Evolutionary conservation across 2,113 vertebrate species (phyloP), one percentile per base, ranked within the genome.

Genomic region (Suncus etruscus): DNA sequence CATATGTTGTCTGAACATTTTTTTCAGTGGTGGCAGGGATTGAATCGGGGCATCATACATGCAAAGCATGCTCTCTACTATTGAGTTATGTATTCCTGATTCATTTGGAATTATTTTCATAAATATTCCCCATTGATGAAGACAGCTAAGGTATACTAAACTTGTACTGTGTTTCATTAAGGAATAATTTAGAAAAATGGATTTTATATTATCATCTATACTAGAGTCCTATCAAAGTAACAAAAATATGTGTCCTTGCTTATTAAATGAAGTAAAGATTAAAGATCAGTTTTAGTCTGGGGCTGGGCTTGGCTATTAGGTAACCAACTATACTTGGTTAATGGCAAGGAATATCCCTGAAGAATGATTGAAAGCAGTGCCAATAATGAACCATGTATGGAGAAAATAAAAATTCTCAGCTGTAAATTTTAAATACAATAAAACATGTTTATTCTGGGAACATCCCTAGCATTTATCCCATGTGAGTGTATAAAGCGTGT

Each of bases 31-130:
- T 61, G 58, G 16, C 16, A 22, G 58, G 58, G 58, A 61, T 61
- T 61, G 58, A 22, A 61, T 20, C 58, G 22, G 58, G 18, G 15
- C 58, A 7, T 22, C 15, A 61, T 5, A 61, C 22, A 16, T 61
- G 18, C 58, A 61, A 61, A 61, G 58, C 18, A 18, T 61, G 58
- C 22, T 20, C 58, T 61, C 58, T 22, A 20, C 58, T 61, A 6
- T 61, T 22, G 58, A 22, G 18, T 61, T 61, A 61, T 8, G 20
- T 8, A 61, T 61, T 8, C 58, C 18, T 61, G 58, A 61, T 20
- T 69, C 39, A 54, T 84, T 78, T 93, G 32, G 24, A 82, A 78
- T 87, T 85, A 86, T 73, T 94, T 78, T 83, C 69, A 48, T 65
- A 93, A 83, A 54, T 87, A 39, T 1, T 39, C 11, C 16, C 22